These are phyloP conservation scores for Meloe dianella DNA, from an alignment of 2,888 invertebrate genomes.

Conservation along the genomic window DNA sequence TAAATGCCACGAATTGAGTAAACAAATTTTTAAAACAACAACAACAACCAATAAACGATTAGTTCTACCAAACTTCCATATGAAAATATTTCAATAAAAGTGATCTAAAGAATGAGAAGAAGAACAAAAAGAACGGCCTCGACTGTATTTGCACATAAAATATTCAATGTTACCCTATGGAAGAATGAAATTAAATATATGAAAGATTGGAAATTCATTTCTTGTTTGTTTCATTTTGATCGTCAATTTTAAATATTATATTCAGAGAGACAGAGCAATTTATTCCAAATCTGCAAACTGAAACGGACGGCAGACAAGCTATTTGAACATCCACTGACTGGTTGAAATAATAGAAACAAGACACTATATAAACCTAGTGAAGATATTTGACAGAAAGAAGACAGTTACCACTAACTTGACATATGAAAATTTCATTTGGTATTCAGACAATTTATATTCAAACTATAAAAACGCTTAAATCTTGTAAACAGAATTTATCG, in stretches of 20 bases:
- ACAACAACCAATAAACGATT: neutral
- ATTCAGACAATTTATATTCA: neutral
- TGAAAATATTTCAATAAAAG: neutral
- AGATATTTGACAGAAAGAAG: neutral
- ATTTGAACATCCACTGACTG: neutral
- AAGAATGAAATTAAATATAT: neutral
- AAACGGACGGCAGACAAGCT: neutral
- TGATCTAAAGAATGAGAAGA: neutral
- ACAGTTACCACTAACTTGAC: neutral
- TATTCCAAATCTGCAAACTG: neutral
- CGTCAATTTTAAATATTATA: neutral
- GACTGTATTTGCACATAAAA: neutral
- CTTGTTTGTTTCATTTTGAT: neutral
- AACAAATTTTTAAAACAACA: no score
- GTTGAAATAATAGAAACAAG: neutral
- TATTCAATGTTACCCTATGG: neutral
- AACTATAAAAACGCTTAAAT: neutral
- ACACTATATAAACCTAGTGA: neutral
- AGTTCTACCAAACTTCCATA: neutral
- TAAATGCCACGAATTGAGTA: no score
- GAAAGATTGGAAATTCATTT: neutral
- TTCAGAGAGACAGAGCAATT: neutral
- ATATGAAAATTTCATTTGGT: neutral
- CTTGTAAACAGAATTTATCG: neutral
- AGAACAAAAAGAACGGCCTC: neutral